A percentile compares a stretch with the other conserved stretches of the same genome.
Evolutionary conservation across 2,888 invertebrate genomes (phyloP).

Genomic region (Cryptocephalus moraei): DNA sequence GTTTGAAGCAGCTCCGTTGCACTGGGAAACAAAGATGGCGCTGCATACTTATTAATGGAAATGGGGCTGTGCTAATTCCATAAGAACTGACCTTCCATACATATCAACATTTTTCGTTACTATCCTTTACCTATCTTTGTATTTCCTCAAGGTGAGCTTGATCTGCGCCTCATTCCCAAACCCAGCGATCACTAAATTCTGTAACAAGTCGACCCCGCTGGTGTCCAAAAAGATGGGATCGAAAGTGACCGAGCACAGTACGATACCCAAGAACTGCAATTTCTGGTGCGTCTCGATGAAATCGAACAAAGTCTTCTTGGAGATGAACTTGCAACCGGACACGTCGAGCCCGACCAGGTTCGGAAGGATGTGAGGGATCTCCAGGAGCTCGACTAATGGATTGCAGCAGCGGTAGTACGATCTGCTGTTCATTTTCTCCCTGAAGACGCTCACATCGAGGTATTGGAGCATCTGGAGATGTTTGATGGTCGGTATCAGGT

Average conservation of each 20-base stretch:
- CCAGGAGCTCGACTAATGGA: conserved; percentile 23
- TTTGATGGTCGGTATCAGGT: conserved; percentile 21
- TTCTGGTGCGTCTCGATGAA: conserved; percentile 28
- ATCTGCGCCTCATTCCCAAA: conserved; percentile 33
- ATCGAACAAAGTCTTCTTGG: conserved; percentile 17
- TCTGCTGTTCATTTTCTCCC: conserved; percentile 24
- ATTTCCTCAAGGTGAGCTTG: conserved; percentile 44
- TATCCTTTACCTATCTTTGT: conserved; percentile 32
- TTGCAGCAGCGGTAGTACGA: conserved; percentile 10
- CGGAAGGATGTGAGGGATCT: conserved; percentile 40
- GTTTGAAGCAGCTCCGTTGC: too few relatives aligned
- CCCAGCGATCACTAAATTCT: conserved; percentile 25
- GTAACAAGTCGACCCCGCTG: conserved; percentile 15
- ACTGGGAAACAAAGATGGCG: too few relatives aligned
- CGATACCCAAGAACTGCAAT: conserved; percentile 32
- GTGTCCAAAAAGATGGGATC: conserved; percentile 26
- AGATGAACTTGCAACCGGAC: conserved; percentile 41
- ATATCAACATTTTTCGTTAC: too few relatives aligned
- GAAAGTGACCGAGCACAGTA: conserved; percentile 27
- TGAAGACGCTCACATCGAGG: conserved; percentile 31
- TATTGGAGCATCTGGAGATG: conserved; percentile 26
- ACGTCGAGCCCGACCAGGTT: conserved; percentile 53
- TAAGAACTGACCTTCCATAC: too few relatives aligned
- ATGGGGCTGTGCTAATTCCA: too few relatives aligned
- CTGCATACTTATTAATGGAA: background rate